Evolutionary conservation across 1,140 invertebrate genomes (phyloP), one percentile per base, ranked within the genome.

Genomic region (Hycleus cichorii): DNA sequence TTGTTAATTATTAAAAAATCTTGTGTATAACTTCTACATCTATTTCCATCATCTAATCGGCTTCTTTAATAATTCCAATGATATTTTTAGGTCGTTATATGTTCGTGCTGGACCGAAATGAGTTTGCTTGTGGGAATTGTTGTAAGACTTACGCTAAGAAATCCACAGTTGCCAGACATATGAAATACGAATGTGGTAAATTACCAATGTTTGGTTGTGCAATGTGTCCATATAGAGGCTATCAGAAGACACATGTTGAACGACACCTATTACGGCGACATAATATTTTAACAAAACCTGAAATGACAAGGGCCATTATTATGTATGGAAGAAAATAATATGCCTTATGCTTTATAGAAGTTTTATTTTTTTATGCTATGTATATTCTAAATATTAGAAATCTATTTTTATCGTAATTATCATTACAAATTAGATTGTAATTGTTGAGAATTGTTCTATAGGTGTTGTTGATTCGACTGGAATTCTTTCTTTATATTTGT

Each of bases 121-220:
- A 65, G 26, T 68, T 64, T 46, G 57, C 51, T 6, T 72, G 70
- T 44, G 47, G 47, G 7, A 64, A 81, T 60, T 84, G 83, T 70
- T 77, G 80, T 46, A 81, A 81, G 69, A 75, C 76, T 57, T 81
- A 81, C 69, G 78, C 78, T 63, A 77, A 78, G 70, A 80, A 80
- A 56, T 78, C 78, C 52, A 80, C 78, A 11, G 69, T 82, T 60
- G 78, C 77, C 62, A 72, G 82, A 51, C 85, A 88, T 62, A 80
- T 81, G 62, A 85, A 81, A 61, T 86, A 83, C 70, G 85, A 87
- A 68, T 88, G 86, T 70, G 81, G 82, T 8, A 81, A 84, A 60
- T 73, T 80, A 56, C 84, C 84, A 5, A 77, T 79, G 62, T 88
- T 85, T 74, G 76, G 80, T 65, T 84, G 86, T 65, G 80, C 83